Evolutionary conservation across 2,888 invertebrate genomes (phyloP).

Genomic region (Caenorhabditis panamensis): DNA sequence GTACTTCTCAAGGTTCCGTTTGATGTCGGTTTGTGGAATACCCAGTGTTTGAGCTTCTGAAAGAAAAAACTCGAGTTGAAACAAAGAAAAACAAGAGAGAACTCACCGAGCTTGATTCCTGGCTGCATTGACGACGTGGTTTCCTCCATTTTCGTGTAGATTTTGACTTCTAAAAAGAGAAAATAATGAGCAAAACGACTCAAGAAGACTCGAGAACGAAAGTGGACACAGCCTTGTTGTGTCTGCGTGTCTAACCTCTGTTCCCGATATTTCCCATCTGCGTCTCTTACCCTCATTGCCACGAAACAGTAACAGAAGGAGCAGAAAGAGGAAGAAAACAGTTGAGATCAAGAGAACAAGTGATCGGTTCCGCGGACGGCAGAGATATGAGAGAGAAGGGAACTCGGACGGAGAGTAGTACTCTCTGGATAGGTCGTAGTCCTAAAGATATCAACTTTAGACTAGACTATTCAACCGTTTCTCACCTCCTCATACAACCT

Average conservation of each 20-base stretch:
- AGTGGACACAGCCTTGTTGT: too few relatives aligned
- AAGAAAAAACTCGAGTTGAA: not conserved
- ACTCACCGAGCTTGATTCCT: conserved; percentile 11
- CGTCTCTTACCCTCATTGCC: conserved; percentile 45
- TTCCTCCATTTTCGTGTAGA: conserved; percentile 44
- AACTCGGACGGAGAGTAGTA: conserved; percentile 23
- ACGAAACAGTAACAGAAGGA: conserved; percentile 51
- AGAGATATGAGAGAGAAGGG: conserved; percentile 8
- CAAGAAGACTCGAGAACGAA: conserved; percentile 4
- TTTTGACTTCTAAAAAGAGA: conserved; percentile 11
- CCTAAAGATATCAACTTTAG: conserved; percentile 6
- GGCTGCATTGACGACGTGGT: not conserved
- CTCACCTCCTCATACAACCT: conserved; percentile 31
- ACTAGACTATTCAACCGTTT: not conserved
- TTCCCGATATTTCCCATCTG: conserved; percentile 2
- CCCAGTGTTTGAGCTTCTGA: conserved; percentile 51
- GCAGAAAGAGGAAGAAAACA: conserved; percentile 32
- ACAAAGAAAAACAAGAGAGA: not conserved
- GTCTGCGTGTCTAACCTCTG: conserved; percentile 17
- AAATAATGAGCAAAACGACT: not conserved
- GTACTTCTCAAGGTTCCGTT: conserved; percentile 24
- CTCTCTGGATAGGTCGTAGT: conserved; percentile 18
- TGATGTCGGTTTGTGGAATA: conserved; percentile 13
- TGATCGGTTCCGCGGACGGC: conserved; percentile 18
- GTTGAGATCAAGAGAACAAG: conserved; percentile 13